These are phyloP conservation scores for Drosophila colorata DNA, from an alignment of 2,888 invertebrate genomes.

Conservation along the genomic window DNA sequence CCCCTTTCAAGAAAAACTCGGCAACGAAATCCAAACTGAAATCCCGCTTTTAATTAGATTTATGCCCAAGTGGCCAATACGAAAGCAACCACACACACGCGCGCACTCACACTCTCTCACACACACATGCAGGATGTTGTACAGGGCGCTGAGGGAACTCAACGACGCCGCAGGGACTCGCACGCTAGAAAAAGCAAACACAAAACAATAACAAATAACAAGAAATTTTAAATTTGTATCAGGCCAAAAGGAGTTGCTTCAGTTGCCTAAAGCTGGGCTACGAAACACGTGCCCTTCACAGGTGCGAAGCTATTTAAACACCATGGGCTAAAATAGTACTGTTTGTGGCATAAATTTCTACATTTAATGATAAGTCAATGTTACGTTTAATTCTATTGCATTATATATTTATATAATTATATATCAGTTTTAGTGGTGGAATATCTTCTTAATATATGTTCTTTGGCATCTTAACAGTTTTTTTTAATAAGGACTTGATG, in stretches of 20 bases:
- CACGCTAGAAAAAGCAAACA: constrained; percentile 35
- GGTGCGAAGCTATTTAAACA: neutral
- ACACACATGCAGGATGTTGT: neutral
- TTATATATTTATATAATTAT: no score
- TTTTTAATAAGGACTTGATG: no score
- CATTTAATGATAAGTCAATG: no score
- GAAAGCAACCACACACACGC: constrained; percentile 12
- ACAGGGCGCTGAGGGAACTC: constrained; percentile 4
- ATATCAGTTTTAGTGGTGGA: no score
- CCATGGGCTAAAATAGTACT: neutral
- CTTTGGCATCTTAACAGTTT: no score
- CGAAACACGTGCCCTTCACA: neutral
- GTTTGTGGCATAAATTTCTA: neutral
- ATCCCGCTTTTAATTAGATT: constrained; percentile 73
- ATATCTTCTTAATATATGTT: no score
- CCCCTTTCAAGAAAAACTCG: constrained; percentile 47
- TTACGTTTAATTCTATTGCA: no score
- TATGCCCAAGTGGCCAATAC: constrained; percentile 71
- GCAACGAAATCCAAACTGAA: constrained; percentile 56
- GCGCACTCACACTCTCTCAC: neutral
- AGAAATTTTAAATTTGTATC: constrained; percentile 41
- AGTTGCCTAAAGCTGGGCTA: neutral
- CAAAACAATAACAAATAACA: constrained; percentile 44
- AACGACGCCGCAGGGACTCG: constrained; percentile 42
- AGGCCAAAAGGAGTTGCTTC: constrained; percentile 5